Percentiles rank a stretch among this genome's conserved stretches.
These are phyloP conservation scores for Tapirus terrestris DNA, from an alignment of 2,113 vertebrate species.

Conservation along the genomic window DNA sequence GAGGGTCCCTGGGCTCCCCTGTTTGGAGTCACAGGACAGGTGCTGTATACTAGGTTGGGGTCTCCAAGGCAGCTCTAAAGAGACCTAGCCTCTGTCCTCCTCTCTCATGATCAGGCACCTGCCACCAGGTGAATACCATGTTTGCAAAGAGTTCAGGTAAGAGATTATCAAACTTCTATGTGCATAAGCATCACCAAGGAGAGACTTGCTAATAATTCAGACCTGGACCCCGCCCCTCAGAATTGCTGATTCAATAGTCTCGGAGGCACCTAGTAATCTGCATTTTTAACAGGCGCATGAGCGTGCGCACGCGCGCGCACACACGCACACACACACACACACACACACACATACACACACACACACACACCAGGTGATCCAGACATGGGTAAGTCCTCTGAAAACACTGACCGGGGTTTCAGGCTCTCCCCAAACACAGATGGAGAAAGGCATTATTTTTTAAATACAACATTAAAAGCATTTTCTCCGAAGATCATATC, in stretches of 20 bases:
- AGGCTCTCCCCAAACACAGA: not conserved
- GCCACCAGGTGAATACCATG: not conserved
- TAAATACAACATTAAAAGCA: not conserved
- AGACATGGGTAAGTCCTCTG: not conserved
- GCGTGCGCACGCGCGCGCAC: no score
- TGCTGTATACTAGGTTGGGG: not conserved
- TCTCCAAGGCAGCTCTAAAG: not conserved
- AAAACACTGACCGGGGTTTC: not conserved
- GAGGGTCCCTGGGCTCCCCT: not conserved
- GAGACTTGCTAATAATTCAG: not conserved
- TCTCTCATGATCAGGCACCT: not conserved
- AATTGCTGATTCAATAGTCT: not conserved
- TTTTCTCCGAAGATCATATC: constrained; percentile 2
- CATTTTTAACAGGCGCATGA: not conserved
- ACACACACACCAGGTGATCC: not conserved
- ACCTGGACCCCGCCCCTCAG: not conserved
- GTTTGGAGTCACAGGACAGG: not conserved
- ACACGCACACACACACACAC: not conserved
- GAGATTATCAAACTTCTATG: not conserved
- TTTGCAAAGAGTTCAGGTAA: not conserved
- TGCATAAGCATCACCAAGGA: not conserved
- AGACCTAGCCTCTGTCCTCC: not conserved
- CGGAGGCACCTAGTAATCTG: not conserved
- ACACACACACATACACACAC: not conserved
- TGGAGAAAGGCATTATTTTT: not conserved